Evolutionary conservation across 1,140 invertebrate genomes (phyloP).

Genomic region (Gonatopus flavifemur): DNA sequence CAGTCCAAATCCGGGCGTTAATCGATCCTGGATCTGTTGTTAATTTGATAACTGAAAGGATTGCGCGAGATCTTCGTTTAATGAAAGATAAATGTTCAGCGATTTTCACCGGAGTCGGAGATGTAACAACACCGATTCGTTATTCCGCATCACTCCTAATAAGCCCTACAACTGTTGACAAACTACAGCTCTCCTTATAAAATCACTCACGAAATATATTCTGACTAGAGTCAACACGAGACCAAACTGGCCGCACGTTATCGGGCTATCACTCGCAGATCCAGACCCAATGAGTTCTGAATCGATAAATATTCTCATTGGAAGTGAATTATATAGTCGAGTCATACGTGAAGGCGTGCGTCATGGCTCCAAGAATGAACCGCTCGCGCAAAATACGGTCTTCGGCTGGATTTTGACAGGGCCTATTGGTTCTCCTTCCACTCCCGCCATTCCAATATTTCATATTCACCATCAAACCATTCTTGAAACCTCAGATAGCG

Average conservation of each 20-base stretch:
- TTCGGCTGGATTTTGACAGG: slow-evolving; percentile 2
- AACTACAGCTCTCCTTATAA: background rate
- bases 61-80: too few species aligned
- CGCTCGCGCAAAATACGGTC: background rate
- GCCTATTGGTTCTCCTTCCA: background rate
- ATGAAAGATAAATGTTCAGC: too few species aligned
- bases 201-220: background rate
- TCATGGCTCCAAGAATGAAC: background rate
- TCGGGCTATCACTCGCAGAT: background rate
- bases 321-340: background rate
- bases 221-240: background rate
- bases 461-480: too few species aligned
- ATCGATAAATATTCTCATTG: slow-evolving; percentile 1
- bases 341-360: background rate
- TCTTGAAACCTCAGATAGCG: too few species aligned
- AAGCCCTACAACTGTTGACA: too few species aligned
- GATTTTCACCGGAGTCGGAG: too few species aligned
- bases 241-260: background rate
- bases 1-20: too few species aligned
- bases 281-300: background rate
- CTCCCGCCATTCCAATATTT: background rate
- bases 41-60: too few species aligned
- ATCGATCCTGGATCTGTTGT: too few species aligned
- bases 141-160: too few species aligned
- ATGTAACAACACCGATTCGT: too few species aligned